Evolutionary conservation across 2,888 invertebrate species (phyloP), one percentile per base, ranked within the genome.

Genomic region (Aphelenchoides bicaudatus): DNA sequence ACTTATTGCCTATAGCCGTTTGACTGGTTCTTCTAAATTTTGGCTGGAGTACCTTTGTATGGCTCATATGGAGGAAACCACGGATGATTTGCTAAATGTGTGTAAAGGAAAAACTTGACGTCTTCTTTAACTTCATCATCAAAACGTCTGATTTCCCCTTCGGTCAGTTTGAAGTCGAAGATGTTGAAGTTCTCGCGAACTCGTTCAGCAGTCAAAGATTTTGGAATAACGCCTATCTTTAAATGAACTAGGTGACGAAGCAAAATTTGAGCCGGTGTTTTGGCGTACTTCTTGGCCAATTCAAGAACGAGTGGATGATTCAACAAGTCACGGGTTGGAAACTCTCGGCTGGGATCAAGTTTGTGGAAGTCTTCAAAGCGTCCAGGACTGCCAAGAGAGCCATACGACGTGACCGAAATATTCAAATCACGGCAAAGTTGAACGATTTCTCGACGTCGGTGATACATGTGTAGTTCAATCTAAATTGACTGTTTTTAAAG

Each of bases 401-500:
- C 72, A 47, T 65, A 74, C 3, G 74, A 70, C 1, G 71, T 72
- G 13, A 74, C 59, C 8, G 55, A 56, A 2, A 91, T 87, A 23
- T 84, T 83, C 28, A 86, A 81, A 25, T 83, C 79, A 50, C 84
- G 83, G 67, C 88, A 87, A 56, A 84, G 85, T 0, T 85, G 80
- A 2, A 74, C 53, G 59, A 88, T 78, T 21, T 84, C 82, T 27
- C 83, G 80, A 79, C 88, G 88, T 79, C 89, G 89, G 71, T 87
- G 86, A 68, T 88, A 86, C 25, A 87, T 84, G 74, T 90, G 88
- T 28, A 88, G 81, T 79, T 91, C 49, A 1, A 49, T 49, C 37
- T 49, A 21, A 2, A 49, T 13, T 28, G 21, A 27, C 27, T 8
- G 38, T 37, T 49, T 37, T 28, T 49, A 8, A 37, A 2, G 23